phyloP scores from a whole-genome alignment of 2,113 vertebrate genomes.

The Takifugu flavidus region DNA sequence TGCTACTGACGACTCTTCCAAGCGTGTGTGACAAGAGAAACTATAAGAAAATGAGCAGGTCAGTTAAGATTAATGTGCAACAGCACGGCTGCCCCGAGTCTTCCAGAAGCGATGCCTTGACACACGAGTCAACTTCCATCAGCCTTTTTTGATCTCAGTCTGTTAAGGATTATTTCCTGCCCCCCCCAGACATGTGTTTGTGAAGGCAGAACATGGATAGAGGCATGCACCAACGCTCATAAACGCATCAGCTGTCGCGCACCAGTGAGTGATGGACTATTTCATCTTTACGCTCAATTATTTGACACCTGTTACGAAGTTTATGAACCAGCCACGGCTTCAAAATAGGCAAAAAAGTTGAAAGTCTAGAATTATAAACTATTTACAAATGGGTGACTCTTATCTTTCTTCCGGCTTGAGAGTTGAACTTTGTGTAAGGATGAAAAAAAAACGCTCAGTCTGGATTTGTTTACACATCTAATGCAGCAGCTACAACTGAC shows the following conservation, averaged over 20 bases:
- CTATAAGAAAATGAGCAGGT: conserved; percentile 49
- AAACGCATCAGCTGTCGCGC: conserved; percentile 67
- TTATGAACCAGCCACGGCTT: conserved; percentile 28
- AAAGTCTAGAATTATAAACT: conserved; percentile 15
- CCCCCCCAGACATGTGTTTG: conserved; percentile 63
- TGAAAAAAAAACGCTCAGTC: conserved; percentile 27
- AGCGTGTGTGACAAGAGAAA: conserved; percentile 27
- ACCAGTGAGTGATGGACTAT: conserved; percentile 54
- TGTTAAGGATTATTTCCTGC: conserved; percentile 68
- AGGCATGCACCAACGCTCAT: conserved; percentile 60
- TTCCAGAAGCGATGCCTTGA: conserved; percentile 48
- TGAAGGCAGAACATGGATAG: conserved; percentile 63
- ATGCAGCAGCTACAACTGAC: conserved; percentile 54
- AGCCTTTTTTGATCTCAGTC: conserved; percentile 58
- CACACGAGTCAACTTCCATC: conserved; percentile 58
- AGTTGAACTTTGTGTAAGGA: no score
- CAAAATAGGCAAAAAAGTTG: not conserved
- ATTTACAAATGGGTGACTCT: conserved; percentile 2
- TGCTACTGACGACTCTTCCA: conserved; percentile 42
- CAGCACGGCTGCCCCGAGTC: conserved; percentile 34
- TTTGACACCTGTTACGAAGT: conserved; percentile 67
- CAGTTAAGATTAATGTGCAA: conserved; percentile 40
- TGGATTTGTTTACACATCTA: conserved; percentile 60
- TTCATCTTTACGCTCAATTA: conserved; percentile 64
- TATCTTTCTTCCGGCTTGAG: no score